These are phyloP conservation scores for Montipora efflorescens DNA, from an alignment of 64 coral and sea anemone genomes.

Conservation along the genomic window DNA sequence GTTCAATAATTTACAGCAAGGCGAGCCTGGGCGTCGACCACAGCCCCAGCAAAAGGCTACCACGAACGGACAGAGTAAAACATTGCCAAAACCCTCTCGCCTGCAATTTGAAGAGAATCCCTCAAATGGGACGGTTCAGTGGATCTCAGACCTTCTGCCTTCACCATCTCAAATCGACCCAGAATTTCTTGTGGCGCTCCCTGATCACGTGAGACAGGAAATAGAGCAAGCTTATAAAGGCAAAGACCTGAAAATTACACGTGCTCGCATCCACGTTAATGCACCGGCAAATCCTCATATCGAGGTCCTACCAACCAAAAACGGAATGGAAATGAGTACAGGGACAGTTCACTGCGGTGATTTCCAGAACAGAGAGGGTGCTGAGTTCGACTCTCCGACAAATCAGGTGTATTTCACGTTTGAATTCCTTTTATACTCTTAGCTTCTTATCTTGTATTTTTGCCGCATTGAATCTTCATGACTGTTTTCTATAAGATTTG, in stretches of 20 bases:
- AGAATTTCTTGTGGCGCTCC: constrained; percentile 49
- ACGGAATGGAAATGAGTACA: not conserved
- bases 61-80: not conserved
- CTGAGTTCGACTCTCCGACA: not conserved
- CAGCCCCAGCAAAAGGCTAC: not conserved
- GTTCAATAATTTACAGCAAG: not conserved
- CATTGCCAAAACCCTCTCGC: not conserved
- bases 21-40: not conserved
- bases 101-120: not conserved
- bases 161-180: constrained; percentile 59
- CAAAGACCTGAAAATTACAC: not conserved
- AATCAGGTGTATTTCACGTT: constrained; percentile 24
- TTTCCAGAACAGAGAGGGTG: not conserved
- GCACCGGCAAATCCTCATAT: not conserved
- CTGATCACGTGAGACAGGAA: constrained; percentile 44
- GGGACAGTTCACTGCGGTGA: not conserved
- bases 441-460: not conserved
- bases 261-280: not conserved
- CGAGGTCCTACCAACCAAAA: not conserved
- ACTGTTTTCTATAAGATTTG: too few relatives aligned
- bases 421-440: too few relatives aligned
- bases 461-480: not conserved
- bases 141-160: constrained; percentile 5
- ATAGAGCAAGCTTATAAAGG: constrained; percentile 30
- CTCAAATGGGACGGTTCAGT: not conserved